phyloP scores from a whole-genome alignment of 2,888 invertebrate species.

The Zygothrica quintamaculata region DNA sequence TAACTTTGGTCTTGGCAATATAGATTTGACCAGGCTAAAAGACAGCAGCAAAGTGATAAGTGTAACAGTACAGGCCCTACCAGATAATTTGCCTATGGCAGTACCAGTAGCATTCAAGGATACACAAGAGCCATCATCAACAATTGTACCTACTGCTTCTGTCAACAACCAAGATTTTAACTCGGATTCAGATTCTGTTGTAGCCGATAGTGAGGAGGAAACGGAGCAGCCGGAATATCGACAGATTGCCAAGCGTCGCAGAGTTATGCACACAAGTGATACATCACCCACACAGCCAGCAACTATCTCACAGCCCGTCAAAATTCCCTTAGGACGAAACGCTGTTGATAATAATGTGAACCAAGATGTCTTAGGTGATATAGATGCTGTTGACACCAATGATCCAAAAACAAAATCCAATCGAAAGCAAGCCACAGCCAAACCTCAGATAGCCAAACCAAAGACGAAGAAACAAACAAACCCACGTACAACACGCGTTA shows the following conservation, averaged over 20 bases:
- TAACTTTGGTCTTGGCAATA: constrained; percentile 84
- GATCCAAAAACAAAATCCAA: not conserved
- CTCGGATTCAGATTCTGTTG: constrained; percentile 89
- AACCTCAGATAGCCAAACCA: not conserved
- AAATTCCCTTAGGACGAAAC: not conserved
- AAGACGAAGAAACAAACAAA: not conserved
- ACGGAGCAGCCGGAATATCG: constrained; percentile 84
- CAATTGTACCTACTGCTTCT: not conserved
- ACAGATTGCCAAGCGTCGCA: constrained; percentile 87
- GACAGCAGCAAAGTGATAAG: not conserved
- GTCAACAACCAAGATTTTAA: constrained; percentile 10
- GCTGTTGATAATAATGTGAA: not conserved
- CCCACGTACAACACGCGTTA: not conserved
- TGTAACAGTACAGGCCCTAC: not conserved
- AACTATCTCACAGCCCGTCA: not conserved
- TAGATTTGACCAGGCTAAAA: constrained; percentile 74
- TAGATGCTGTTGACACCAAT: constrained; percentile 15
- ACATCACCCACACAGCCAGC: not conserved
- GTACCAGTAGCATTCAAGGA: not conserved
- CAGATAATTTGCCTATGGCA: too few relatives aligned
- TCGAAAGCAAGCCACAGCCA: not conserved
- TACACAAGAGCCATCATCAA: not conserved
- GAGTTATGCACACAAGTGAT: constrained; percentile 69
- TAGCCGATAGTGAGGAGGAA: constrained; percentile 89
- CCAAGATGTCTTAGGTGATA: constrained; percentile 50